phyloP scores from a whole-genome alignment of 2,797 vertebrate genomes.

The Micromesistius poutassou region DNA sequence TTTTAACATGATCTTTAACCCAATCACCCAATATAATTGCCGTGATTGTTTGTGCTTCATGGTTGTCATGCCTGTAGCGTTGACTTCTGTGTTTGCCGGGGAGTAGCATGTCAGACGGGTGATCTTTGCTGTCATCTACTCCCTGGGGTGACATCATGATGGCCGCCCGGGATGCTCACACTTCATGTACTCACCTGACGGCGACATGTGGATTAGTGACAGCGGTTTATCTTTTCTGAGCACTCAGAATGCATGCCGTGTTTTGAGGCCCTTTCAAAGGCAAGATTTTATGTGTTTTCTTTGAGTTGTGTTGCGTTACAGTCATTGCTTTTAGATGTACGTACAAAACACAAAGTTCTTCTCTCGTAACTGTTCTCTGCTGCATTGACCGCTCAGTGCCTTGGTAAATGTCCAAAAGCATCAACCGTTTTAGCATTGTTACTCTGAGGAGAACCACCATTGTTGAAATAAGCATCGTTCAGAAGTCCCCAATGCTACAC shows the following conservation, averaged over 20 bases:
- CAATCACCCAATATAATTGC: neutral
- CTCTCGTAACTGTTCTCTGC: neutral
- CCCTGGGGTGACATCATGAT: constrained; percentile 12
- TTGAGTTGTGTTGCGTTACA: neutral
- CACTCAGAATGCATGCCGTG: neutral
- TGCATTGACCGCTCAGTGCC: neutral
- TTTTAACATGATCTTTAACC: neutral
- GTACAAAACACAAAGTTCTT: neutral
- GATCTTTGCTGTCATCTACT: constrained; percentile 23
- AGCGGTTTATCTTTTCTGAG: constrained; percentile 7
- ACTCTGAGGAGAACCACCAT: neutral
- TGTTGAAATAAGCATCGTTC: neutral
- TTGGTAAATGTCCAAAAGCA: neutral
- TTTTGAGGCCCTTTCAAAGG: neutral
- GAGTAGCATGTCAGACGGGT: constrained; percentile 29
- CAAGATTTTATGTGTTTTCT: neutral
- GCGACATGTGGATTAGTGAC: constrained; percentile 5
- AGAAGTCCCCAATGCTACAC: neutral
- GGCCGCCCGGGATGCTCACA: constrained; percentile 18
- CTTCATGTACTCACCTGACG: constrained; percentile 30
- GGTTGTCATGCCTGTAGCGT: constrained; percentile 15
- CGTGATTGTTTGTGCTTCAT: constrained; percentile 4
- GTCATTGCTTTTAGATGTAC: neutral
- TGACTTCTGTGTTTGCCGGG: constrained; percentile 29
- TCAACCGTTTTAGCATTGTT: neutral